Evolutionary conservation across 2,888 invertebrate species (phyloP), one percentile per base, ranked within the genome.

Genomic region (Yponomeuta cagnagella): DNA sequence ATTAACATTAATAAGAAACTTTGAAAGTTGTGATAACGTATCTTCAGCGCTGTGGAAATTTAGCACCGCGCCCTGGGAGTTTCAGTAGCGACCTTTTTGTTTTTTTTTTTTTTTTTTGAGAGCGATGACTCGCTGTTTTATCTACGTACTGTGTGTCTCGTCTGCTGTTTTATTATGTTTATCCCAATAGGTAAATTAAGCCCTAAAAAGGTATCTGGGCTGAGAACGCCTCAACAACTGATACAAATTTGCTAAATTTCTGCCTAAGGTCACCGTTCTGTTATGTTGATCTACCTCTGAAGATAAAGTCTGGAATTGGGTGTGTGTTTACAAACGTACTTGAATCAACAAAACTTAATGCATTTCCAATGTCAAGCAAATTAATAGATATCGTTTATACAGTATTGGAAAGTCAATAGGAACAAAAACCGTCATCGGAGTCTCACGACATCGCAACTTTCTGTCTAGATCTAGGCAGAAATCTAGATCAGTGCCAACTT

Each of bases 1-100:
- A 68, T 68, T 68, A 37, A 48, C 68, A 68, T 68, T 48, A 68
- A 68, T 68, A 48, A 68, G 68, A 68, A 68, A 68, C 68, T 68
- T 48, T 68, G 43, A n/a, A 43, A 68, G 33, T 12, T 48, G 37
- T 48, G 68, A 68, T 68, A 68, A 68, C 43, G 23, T 48, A 48
- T 68, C 48, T 68, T 10, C 48, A 43, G 43, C n/a, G 48, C 48
- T 68, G 48, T 68, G 48, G 48, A 68, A 65, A 65, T 31, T 68
- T 65, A 23, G 68, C 48, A 58, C 15, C 12, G 33, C 65, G 30
- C 33, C 33, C 33, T 65, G 65, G 65, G 31, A 65, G 33, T 31
- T 30, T 43, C 9, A 67, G 15, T 58, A 31, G 31, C 33, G 9
- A 43, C 43, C 6, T 30, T 65, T 65, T n/a, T 30, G 64, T 23